phyloP scores from a whole-genome alignment of 2,113 vertebrate genomes.

The Ceyx melanurus region DNA sequence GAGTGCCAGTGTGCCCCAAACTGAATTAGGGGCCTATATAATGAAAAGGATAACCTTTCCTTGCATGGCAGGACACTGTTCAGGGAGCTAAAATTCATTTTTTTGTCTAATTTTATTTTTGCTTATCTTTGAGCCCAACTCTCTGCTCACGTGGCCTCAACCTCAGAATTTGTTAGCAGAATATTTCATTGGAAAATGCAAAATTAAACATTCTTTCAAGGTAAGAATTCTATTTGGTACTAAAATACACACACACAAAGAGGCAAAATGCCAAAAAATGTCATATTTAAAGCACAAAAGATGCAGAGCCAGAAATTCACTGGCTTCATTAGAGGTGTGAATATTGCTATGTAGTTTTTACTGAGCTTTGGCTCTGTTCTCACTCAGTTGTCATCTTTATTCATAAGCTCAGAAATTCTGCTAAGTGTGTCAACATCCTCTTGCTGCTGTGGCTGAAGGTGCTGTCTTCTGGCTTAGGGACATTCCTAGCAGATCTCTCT shows the following conservation, averaged over 20 bases:
- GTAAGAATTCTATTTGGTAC: background rate
- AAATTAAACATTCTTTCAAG: background rate
- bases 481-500: background rate
- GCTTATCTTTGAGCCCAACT: background rate
- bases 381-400: slow-evolving; percentile 12
- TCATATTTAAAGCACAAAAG: slow-evolving; percentile 22
- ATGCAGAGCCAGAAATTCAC: slow-evolving; percentile 38
- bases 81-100: background rate
- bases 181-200: background rate
- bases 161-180: background rate
- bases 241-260: background rate
- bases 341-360: slow-evolving; percentile 26
- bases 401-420: slow-evolving; percentile 40
- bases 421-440: background rate
- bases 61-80: background rate
- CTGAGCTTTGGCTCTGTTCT: slow-evolving; percentile 13
- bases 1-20: background rate
- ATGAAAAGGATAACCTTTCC: background rate
- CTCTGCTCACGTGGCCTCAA: background rate
- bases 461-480: background rate
- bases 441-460: background rate
- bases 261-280: slow-evolving; percentile 44
- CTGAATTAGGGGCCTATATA: background rate
- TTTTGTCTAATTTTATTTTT: background rate
- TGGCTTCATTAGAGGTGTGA: slow-evolving; percentile 46